Evolutionary conservation across 1,140 invertebrate species (phyloP).

Genomic region (Catajapyx aquilonaris): DNA sequence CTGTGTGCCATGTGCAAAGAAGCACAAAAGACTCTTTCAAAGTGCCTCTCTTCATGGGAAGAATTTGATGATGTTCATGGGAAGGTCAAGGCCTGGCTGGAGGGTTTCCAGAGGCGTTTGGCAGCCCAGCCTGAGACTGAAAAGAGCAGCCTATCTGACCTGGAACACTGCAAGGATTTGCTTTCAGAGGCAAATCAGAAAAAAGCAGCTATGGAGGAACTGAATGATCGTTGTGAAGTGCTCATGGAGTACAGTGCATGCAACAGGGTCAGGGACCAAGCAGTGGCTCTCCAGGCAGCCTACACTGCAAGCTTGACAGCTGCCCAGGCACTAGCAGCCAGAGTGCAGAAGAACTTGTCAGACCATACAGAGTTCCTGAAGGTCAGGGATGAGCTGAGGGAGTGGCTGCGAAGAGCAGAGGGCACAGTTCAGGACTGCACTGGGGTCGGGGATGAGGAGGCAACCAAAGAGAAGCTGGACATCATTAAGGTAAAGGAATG

Average conservation of each 20-base stretch:
- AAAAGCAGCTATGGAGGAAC: conserved; percentile 53
- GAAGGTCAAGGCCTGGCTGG: conserved; percentile 55
- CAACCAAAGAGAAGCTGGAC: conserved; percentile 64
- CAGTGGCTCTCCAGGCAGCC: conserved; percentile 55
- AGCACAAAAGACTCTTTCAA: conserved; percentile 47
- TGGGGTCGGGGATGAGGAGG: conserved; percentile 52
- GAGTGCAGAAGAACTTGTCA: conserved; percentile 66
- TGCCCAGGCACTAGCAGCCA: conserved; percentile 51
- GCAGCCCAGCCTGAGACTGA: conserved; percentile 42
- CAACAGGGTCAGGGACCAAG: conserved; percentile 60
- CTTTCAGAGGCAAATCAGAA: conserved; percentile 51
- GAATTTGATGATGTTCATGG: conserved; percentile 57
- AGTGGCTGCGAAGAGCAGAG: conserved; percentile 56
- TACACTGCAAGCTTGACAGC: conserved; percentile 55
- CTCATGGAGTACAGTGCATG: conserved; percentile 66
- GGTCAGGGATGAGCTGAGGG: conserved; percentile 55
- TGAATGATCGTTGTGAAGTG: conserved; percentile 69
- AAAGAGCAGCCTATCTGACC: conserved; percentile 57
- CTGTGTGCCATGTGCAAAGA: conserved; percentile 59
- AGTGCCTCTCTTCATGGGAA: conserved; percentile 67
- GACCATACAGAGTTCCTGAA: conserved; percentile 76
- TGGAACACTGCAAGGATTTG: conserved; percentile 46
- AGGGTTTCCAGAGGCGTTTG: conserved; percentile 42
- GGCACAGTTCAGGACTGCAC: conserved; percentile 58
- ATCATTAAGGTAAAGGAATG: conserved; percentile 34